Base-by-base conservation (phyloP, 2,888 invertebrate genomes). In the Amphipyra berbera region DNA sequence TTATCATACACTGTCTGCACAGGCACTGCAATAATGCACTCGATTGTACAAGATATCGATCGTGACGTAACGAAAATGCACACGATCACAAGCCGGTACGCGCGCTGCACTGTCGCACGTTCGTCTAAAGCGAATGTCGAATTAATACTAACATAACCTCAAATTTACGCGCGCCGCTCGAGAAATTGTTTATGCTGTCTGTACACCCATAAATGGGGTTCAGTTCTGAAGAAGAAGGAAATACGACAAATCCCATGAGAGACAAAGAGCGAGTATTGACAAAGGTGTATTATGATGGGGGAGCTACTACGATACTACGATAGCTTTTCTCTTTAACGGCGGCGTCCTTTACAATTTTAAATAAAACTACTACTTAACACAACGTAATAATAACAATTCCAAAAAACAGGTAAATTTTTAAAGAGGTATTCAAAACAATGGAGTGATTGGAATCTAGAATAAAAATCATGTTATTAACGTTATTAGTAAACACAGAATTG, bases 61-160 rank as follows among this genome's bases (percentile, higher is more conserved):
- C 88, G 88, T 80, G 82, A 84, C 83, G 85, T 85, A 85, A 82
- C 81, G 76, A 83, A 84, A 84, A 82, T 86, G 88, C 82, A 82
- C 78, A 84, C 86, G 84, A 87, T 82, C 81, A 44, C 56, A 54
- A 78, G 76, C 78, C 68, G 78, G 77, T 71, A 72, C 66, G 63
- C 74, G 72, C 67, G 65, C 61, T 65, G 61, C 78, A 68, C 75
- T 50, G 61, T 21, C 69, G 77, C 86, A 88, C 93, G 93, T 92
- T 83, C 92, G 88, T 83, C 86, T 84, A 79, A 73, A 82, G 81
- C 89, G 89, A 89, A 89, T 84, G 93, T 87, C 83, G 89, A 89
- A 88, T 90, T 91, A 91, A 91, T 90, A 95, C 94, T 95, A 92
- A 90, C 90, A 92, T 94, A 93, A 95, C 94, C 93, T 94, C 89